These are phyloP conservation scores for Psephotus haematonotus DNA, from an alignment of 2,113 vertebrate species.

Conservation along the genomic window DNA sequence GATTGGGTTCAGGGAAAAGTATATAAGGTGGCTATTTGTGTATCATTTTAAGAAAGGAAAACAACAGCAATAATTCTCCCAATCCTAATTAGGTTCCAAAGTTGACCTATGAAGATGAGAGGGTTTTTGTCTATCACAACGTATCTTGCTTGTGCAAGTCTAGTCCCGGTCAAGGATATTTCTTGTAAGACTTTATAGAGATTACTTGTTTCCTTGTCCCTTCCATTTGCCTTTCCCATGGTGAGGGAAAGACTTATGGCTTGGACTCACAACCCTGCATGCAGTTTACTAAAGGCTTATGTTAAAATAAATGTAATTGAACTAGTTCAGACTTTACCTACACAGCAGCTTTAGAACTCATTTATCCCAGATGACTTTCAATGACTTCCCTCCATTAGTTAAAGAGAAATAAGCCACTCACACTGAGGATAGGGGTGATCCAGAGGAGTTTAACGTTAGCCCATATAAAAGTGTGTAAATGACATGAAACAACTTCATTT, in stretches of 20 bases:
- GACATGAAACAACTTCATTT: background rate
- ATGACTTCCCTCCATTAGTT: background rate
- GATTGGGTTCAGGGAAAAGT: background rate
- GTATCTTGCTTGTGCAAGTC: background rate
- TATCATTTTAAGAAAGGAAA: background rate
- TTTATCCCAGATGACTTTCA: constrained; percentile 17
- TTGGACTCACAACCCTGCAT: background rate
- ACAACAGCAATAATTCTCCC: background rate
- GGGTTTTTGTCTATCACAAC: background rate
- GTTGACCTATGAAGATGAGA: background rate
- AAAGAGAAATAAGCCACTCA: background rate
- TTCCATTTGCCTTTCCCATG: background rate
- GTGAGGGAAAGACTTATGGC: background rate
- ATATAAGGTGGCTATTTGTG: background rate
- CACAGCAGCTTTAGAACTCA: background rate
- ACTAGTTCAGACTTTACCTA: background rate
- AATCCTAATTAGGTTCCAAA: background rate
- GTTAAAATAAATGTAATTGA: constrained; percentile 24
- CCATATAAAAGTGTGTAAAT: background rate
- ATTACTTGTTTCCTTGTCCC: background rate
- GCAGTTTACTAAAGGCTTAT: constrained; percentile 12
- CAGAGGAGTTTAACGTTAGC: background rate
- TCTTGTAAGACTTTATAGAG: background rate
- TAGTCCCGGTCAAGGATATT: background rate
- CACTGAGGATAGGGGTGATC: background rate